Percentiles rank a stretch among this genome's conserved stretches.
Conservation (phyloP, 2,797 vertebrate species). For the Cuniculus paca region DNA sequence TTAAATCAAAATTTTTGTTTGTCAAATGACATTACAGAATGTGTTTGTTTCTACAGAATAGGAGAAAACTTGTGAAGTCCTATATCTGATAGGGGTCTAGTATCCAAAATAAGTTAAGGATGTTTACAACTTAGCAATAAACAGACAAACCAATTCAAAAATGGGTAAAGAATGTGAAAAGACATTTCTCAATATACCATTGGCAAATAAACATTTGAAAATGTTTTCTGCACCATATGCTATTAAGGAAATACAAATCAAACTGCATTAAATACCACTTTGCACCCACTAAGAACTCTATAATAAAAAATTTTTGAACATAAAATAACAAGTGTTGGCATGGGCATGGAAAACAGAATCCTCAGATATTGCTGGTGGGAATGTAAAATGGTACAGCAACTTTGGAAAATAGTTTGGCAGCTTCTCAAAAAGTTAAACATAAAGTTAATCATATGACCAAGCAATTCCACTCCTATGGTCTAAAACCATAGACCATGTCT, state of each 20-base stretch:
- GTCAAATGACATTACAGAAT: not conserved
- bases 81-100: not conserved
- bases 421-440: slow-evolving; percentile 3
- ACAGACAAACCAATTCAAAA: slow-evolving; percentile 27
- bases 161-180: not conserved
- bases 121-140: slow-evolving; percentile 11
- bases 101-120: not conserved
- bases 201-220: not conserved
- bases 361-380: not conserved
- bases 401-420: not conserved
- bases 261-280: not conserved
- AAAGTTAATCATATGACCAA: not conserved
- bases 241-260: not conserved
- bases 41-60: not conserved
- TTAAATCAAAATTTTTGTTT: not conserved
- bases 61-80: not conserved
- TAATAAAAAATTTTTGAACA: not conserved
- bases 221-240: not conserved
- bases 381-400: not conserved
- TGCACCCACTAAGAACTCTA: not conserved
- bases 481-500: not conserved
- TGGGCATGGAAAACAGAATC: not conserved
- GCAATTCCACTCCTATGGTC: not conserved
- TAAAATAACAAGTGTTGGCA: not conserved
- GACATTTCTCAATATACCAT: not conserved